These are phyloP conservation scores for Scylla paramamosain DNA, from an alignment of 1,140 invertebrate species.

Conservation along the genomic window DNA sequence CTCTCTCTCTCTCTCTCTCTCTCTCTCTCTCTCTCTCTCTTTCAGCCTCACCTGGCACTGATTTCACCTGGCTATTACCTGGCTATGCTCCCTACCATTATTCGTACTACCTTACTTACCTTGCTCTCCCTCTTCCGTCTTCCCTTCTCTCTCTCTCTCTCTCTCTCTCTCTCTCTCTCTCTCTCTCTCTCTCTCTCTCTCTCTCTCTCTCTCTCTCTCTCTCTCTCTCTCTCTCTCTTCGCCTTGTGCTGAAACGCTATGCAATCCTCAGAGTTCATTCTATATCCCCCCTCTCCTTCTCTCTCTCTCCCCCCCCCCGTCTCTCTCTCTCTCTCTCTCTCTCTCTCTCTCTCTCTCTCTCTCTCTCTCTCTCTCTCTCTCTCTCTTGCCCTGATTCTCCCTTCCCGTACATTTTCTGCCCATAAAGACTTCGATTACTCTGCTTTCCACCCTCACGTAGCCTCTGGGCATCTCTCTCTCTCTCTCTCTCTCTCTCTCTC, in stretches of 20 bases:
- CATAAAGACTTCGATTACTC: background rate
- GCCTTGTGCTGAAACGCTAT: background rate
- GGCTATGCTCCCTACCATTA: background rate
- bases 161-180: background rate
- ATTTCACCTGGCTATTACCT: background rate
- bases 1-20: slow-evolving; percentile 28
- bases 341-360: slow-evolving; percentile 52
- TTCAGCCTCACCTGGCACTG: background rate
- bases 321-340: background rate
- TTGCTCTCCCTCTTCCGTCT: background rate
- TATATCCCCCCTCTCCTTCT: slow-evolving; percentile 28
- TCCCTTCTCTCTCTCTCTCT: background rate
- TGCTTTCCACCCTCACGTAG: background rate
- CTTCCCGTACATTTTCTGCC: background rate
- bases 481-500: no score
- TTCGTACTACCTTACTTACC: background rate
- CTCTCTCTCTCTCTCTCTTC: background rate
- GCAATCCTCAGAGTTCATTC: background rate
- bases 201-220: no score
- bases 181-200: no score
- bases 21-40: background rate
- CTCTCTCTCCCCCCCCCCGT: background rate
- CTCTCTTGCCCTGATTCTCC: background rate
- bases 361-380: slow-evolving; percentile 27
- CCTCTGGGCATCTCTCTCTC: background rate